phyloP scores from a whole-genome alignment of 2,113 vertebrate genomes.

The Aleadryas rufinucha region DNA sequence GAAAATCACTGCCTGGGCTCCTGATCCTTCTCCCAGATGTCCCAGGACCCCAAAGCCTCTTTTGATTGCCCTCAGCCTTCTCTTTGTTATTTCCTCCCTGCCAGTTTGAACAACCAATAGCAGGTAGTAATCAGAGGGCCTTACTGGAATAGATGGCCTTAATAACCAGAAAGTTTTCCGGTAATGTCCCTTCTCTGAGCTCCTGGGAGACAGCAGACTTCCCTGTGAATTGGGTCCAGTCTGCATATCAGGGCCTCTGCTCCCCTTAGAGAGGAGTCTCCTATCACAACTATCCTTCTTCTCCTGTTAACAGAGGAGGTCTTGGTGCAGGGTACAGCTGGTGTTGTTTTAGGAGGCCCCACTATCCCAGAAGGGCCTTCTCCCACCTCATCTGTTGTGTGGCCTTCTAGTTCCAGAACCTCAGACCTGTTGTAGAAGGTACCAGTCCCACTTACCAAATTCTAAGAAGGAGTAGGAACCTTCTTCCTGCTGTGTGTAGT shows the following conservation, averaged over 20 bases:
- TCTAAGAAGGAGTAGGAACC: not conserved
- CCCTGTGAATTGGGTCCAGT: not conserved
- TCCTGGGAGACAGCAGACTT: not conserved
- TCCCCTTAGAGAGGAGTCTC: not conserved
- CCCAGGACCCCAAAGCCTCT: not conserved
- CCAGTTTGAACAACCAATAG: not conserved
- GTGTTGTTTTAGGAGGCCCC: not conserved
- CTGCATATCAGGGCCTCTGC: not conserved
- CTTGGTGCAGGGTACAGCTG: not conserved
- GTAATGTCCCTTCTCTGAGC: not conserved
- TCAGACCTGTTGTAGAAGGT: not conserved
- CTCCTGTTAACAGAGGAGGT: not conserved
- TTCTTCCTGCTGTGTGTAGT: too few species aligned
- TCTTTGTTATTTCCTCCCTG: not conserved
- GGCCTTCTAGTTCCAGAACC: not conserved
- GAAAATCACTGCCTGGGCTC: not conserved
- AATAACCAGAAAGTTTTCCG: not conserved
- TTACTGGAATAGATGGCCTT: not conserved
- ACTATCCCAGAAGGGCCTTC: not conserved
- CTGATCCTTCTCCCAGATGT: not conserved
- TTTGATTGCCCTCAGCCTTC: not conserved
- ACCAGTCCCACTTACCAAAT: not conserved
- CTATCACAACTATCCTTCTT: not conserved
- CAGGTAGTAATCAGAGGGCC: not conserved
- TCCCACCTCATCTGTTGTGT: not conserved